A percentile compares a stretch with the other conserved stretches of the same genome.
Evolutionary conservation across 2,113 vertebrate genomes (phyloP).

Genomic region (Psammodynastes pulverulentus): DNA sequence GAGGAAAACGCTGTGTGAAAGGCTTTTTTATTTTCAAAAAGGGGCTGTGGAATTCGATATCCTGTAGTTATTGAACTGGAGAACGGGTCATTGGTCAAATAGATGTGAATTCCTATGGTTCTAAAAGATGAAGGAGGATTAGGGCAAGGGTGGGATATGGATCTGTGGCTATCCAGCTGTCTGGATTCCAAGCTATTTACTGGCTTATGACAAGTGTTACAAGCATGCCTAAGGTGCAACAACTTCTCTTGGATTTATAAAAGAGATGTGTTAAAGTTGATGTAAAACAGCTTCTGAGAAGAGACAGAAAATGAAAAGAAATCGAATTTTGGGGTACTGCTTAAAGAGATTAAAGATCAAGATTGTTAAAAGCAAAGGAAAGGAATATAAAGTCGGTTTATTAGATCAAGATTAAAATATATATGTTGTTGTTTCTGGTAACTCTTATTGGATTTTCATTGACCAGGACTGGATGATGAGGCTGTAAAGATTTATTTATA

Average conservation of each 20-base stretch:
- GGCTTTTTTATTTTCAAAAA: neutral
- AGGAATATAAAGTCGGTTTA: neutral
- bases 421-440: neutral
- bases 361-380: neutral
- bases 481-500: neutral
- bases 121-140: neutral
- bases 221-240: conserved; percentile 1
- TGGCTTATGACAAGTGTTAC: conserved; percentile 6
- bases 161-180: neutral
- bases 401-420: neutral
- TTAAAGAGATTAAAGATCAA: no score
- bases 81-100: neutral
- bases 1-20: neutral
- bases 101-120: neutral
- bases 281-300: neutral
- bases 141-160: rapidly evolving
- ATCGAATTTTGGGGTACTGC: neutral
- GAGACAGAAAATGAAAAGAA: neutral
- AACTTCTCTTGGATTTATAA: neutral
- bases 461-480: neutral
- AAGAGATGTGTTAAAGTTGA: neutral
- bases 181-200: conserved; percentile 4
- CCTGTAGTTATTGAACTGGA: rapidly evolving
- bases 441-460: neutral
- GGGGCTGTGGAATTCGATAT: neutral